phyloP scores from a whole-genome alignment of 2,113 vertebrate species.

The Himantopus leucocephalus region DNA sequence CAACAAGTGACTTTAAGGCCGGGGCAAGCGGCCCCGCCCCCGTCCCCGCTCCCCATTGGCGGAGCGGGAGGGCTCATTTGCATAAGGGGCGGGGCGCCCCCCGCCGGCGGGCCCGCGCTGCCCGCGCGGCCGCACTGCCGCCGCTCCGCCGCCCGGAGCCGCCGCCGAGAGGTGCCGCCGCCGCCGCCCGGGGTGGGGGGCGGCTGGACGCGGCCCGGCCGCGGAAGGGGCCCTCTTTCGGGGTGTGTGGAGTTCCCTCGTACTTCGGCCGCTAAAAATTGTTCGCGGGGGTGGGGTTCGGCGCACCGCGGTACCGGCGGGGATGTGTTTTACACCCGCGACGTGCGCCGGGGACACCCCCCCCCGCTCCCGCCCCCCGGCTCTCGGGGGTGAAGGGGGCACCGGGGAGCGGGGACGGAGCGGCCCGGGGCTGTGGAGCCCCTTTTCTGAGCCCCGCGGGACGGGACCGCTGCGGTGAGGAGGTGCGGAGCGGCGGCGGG shows the following conservation, averaged over 20 bases:
- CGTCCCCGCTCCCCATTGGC: neutral
- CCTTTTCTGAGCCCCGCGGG: no score
- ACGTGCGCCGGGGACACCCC: rapidly evolving
- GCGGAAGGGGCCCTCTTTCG: neutral
- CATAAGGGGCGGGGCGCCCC: neutral
- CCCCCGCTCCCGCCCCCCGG: rapidly evolving
- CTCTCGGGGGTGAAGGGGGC: no score
- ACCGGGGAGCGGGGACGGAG: neutral
- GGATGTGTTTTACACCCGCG: neutral
- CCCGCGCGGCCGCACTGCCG: no score
- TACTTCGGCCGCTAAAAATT: neutral
- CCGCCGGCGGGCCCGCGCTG: no score
- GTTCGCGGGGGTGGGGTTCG: neutral
- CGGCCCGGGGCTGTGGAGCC: neutral
- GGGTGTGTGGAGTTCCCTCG: no score
- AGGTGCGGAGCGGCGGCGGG: neutral
- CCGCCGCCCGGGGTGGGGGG: no score
- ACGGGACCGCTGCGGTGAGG: neutral
- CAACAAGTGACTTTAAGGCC: constrained; percentile 70
- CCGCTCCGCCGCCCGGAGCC: neutral
- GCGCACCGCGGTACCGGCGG: neutral
- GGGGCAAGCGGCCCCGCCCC: constrained; percentile 13
- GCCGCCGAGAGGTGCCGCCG: neutral
- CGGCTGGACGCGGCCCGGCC: neutral
- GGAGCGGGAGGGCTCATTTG: rapidly evolving